A percentile compares a stretch with the other conserved stretches of the same genome.
Evolutionary conservation across 2,888 invertebrate species (phyloP).

Genomic region (Sipha maydis): DNA sequence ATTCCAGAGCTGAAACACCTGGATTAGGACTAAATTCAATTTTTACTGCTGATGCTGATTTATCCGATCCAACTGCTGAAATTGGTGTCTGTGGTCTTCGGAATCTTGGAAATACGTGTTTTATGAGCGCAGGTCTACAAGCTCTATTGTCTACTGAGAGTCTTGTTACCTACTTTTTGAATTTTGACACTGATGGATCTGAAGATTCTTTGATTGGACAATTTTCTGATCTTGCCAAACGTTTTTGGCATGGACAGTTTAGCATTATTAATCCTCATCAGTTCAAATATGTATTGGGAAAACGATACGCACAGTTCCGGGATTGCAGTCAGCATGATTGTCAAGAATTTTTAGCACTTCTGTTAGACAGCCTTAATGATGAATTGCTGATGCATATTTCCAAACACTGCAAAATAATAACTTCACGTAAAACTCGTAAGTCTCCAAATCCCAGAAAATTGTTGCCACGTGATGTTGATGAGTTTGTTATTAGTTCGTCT

Average conservation of each 20-base stretch:
- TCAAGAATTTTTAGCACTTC: slow-evolving; percentile 74
- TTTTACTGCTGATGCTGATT: slow-evolving; percentile 33
- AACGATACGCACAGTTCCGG: slow-evolving; percentile 73
- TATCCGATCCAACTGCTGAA: slow-evolving; percentile 63
- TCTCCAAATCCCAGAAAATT: slow-evolving; percentile 51
- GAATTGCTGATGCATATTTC: slow-evolving; percentile 69
- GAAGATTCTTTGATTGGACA: slow-evolving; percentile 69
- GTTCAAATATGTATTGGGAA: slow-evolving; percentile 73
- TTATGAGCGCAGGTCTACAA: slow-evolving; percentile 73
- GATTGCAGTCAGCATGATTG: slow-evolving; percentile 76
- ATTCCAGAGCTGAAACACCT: slow-evolving; percentile 55
- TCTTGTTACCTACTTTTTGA: slow-evolving; percentile 71
- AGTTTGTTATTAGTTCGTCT: slow-evolving; percentile 51
- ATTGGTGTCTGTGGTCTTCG: slow-evolving; percentile 72
- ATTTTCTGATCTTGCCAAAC: slow-evolving; percentile 70
- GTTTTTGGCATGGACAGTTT: slow-evolving; percentile 73
- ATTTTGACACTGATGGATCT: slow-evolving; percentile 67
- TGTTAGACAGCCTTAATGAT: slow-evolving; percentile 74
- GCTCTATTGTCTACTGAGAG: slow-evolving; percentile 72
- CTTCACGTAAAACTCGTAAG: slow-evolving; percentile 58
- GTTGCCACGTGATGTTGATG: slow-evolving; percentile 55
- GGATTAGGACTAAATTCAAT: slow-evolving; percentile 29
- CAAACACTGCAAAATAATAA: slow-evolving; percentile 42
- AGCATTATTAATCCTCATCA: slow-evolving; percentile 71
- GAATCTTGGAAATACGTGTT: slow-evolving; percentile 73